Percentiles rank a stretch among this genome's conserved stretches.
These are phyloP conservation scores for Falco cherrug DNA, from an alignment of 2,797 vertebrate genomes.

Conservation along the genomic window DNA sequence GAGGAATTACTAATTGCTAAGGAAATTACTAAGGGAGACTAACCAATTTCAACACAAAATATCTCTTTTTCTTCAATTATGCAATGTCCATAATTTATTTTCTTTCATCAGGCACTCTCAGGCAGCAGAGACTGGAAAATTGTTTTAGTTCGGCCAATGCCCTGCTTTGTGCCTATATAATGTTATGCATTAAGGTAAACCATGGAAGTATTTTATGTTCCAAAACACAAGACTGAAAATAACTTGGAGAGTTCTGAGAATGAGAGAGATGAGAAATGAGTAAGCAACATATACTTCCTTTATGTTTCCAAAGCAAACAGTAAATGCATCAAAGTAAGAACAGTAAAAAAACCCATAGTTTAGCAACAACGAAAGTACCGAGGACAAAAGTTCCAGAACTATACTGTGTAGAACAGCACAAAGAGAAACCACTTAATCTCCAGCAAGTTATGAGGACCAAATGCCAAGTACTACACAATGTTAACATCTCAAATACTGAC, in stretches of 20 bases:
- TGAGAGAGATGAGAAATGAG: background rate
- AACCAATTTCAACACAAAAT: background rate
- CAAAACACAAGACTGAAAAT: background rate
- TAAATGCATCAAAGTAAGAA: background rate
- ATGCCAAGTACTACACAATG: background rate
- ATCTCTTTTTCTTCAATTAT: background rate
- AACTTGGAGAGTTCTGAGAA: background rate
- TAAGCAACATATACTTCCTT: background rate
- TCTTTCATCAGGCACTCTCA: background rate
- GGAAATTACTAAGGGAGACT: background rate
- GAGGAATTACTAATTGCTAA: background rate
- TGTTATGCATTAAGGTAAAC: background rate
- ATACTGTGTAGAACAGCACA: background rate
- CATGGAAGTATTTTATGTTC: background rate
- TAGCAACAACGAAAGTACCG: background rate
- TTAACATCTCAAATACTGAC: background rate
- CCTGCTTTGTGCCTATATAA: background rate
- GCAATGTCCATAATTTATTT: background rate
- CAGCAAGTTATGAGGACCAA: background rate
- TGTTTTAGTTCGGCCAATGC: background rate
- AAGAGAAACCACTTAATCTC: background rate
- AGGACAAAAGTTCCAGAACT: background rate
- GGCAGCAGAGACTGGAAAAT: background rate
- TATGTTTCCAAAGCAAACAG: background rate
- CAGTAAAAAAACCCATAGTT: background rate